Conservation (phyloP, 2,113 vertebrate species). For the Leptocoma aspasia region DNA sequence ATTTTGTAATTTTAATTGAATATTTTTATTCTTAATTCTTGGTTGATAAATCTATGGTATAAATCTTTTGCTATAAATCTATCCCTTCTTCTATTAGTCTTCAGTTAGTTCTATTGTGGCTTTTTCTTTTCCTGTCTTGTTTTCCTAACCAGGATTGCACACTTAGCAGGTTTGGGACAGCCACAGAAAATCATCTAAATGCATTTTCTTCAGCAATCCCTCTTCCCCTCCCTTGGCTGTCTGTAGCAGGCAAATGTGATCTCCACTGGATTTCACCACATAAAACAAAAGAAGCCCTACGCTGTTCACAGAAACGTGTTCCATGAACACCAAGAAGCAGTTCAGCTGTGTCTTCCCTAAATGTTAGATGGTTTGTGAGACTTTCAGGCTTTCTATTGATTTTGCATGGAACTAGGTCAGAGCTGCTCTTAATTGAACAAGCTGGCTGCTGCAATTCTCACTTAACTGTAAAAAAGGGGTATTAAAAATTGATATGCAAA, state of each 20-base stretch:
- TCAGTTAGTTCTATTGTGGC: background rate
- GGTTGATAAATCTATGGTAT: background rate
- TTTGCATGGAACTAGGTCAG: constrained; percentile 74
- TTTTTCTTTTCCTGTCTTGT: background rate
- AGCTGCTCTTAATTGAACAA: constrained; percentile 59
- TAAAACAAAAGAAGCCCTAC: background rate
- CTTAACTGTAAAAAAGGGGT: constrained; percentile 53
- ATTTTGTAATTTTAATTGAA: background rate
- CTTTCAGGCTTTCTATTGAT: constrained; percentile 47
- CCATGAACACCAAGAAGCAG: background rate
- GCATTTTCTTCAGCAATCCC: background rate
- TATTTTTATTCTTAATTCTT: background rate
- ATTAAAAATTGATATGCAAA: constrained; percentile 75
- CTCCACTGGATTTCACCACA: background rate
- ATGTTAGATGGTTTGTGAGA: background rate
- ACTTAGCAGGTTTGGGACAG: background rate
- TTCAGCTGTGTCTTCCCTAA: constrained; percentile 18
- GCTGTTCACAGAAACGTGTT: background rate
- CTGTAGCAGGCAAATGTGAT: background rate
- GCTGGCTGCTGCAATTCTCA: constrained; percentile 45
- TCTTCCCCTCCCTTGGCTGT: background rate
- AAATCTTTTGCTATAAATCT: background rate
- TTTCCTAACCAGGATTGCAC: background rate
- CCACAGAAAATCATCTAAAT: background rate
- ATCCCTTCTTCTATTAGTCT: background rate